phyloP scores from a whole-genome alignment of 2,797 vertebrate species.

The Syndactyla subalaris region DNA sequence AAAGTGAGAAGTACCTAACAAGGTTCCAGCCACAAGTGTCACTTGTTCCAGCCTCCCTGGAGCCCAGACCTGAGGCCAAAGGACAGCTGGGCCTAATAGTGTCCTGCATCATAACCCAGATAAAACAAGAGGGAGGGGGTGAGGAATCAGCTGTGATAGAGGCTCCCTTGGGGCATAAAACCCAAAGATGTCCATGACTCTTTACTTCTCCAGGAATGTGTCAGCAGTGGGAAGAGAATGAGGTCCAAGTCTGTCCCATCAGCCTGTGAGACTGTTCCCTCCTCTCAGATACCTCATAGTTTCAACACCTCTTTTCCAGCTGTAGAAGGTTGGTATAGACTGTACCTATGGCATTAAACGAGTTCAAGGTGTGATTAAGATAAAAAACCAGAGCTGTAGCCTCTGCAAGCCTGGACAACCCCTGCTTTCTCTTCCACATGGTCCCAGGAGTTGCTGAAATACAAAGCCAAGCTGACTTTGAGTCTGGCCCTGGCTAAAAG shows the following conservation, averaged over 20 bases:
- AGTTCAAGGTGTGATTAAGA: background rate
- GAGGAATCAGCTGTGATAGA: background rate
- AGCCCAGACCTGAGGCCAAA: background rate
- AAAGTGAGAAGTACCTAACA: background rate
- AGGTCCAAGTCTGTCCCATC: slow-evolving; percentile 84
- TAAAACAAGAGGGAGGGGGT: background rate
- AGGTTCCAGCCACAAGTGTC: background rate
- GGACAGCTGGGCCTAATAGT: background rate
- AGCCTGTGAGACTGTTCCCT: slow-evolving; percentile 74
- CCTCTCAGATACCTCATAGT: slow-evolving; percentile 72
- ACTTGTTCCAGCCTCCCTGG: background rate
- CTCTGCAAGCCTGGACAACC: background rate
- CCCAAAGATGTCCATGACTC: background rate
- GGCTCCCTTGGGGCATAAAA: background rate
- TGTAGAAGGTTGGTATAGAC: slow-evolving; percentile 76
- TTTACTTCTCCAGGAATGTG: slow-evolving; percentile 71
- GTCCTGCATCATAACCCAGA: background rate
- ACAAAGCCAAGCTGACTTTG: background rate
- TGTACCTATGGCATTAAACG: background rate
- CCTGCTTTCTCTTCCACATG: background rate
- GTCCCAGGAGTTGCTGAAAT: background rate
- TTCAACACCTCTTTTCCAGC: slow-evolving; percentile 75
- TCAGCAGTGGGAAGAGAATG: slow-evolving; percentile 67
- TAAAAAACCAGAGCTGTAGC: background rate
- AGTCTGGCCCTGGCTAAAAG: background rate